A percentile compares a stretch with the other conserved stretches of the same genome.
Conservation (phyloP, 2,797 vertebrate genomes). For the Alcedo atthis region DNA sequence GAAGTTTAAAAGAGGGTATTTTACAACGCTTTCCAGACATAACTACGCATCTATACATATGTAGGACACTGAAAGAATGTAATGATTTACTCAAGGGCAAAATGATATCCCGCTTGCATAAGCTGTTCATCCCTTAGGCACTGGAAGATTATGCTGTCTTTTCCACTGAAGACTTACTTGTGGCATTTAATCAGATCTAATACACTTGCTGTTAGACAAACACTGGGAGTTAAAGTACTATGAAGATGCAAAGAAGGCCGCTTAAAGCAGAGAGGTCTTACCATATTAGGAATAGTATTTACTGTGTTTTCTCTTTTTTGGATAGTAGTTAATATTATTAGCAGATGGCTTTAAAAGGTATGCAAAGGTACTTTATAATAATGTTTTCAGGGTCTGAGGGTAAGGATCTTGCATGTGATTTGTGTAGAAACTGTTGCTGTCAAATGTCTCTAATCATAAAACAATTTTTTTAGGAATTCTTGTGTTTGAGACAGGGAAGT, state of each 20-base stretch:
- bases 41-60: background rate
- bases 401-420: background rate
- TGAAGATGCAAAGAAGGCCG: slow-evolving; percentile 1
- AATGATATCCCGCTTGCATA: slow-evolving; percentile 29
- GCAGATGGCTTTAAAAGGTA: background rate
- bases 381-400: background rate
- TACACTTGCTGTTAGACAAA: background rate
- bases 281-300: background rate
- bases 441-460: background rate
- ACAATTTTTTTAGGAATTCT: background rate
- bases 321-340: background rate
- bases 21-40: background rate
- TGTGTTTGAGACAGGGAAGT: background rate
- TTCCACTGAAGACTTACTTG: slow-evolving; percentile 13
- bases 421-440: background rate
- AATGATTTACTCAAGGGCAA: slow-evolving; percentile 47
- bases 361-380: background rate
- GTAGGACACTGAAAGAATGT: slow-evolving; percentile 35
- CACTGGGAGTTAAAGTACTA: background rate
- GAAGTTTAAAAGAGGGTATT: slow-evolving; percentile 1
- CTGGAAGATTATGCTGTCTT: slow-evolving; percentile 33
- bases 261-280: background rate
- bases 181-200: slow-evolving; percentile 27
- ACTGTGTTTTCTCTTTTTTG: background rate
- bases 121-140: slow-evolving; percentile 28